Base-by-base conservation (phyloP, 2,113 vertebrate genomes). In the Athene cunicularia region DNA sequence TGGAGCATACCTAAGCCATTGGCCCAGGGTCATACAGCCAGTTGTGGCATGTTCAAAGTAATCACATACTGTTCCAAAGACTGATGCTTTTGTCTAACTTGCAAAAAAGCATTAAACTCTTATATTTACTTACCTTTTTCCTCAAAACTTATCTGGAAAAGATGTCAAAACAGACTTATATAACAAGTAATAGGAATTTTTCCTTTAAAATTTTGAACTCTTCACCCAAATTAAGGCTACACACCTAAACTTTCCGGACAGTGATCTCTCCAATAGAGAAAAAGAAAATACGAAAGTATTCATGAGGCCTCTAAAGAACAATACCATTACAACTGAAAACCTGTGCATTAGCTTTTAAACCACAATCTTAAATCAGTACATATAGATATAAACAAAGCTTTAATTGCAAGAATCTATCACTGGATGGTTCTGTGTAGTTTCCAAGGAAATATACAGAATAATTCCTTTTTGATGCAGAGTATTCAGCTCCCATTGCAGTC, bases 1-100 rank as follows among this genome's bases (percentile, higher is more conserved):
- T 30, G 41, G 7, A 75, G 47, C 2, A 0, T 22, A n/a, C 1
- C 0, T 2, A 62, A 90, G 52, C 18, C 79, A 64, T 1, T 37
- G 56, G 77, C 49, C 85, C 70, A 85, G 77, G 66, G 73, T 77
- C 8, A 2, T 11, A 53, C 12, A 72, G 73, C 87, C 73, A 91
- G 92, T 3, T 50, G 53, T 23, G 22, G 70, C 80, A 76, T 0
- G 4, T 72, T 64, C 76, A 64, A 23, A 91, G 64, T 32, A 35
- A 64, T 20, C 24, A 18, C 75, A 49, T 26, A 52, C 52, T 50
- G 49, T 32, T 53, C 23, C 62, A 70, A 87, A 87, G 55, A 12
- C 50, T 43, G 23, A 6, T 0, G 7, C 23, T 60, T 86, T 66
- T 72, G 64, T 63, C 56, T 49, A n/a, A 45, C 35, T 52, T 52